phyloP scores from a whole-genome alignment of 2,113 vertebrate species.

The Scomber scombrus region DNA sequence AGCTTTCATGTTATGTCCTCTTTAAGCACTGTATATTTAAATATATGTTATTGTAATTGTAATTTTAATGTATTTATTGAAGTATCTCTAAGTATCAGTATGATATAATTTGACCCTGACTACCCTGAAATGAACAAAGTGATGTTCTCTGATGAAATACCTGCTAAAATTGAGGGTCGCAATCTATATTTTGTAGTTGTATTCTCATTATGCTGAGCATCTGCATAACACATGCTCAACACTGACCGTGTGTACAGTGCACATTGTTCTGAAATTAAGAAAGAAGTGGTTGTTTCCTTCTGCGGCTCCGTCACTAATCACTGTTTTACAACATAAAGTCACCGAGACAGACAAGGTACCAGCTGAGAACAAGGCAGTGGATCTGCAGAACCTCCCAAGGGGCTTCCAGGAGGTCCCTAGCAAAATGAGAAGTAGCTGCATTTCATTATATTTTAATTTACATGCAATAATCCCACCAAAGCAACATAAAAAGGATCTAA shows the following conservation, averaged over 20 bases:
- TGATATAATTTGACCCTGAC: not conserved
- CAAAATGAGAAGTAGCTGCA: conserved; percentile 46
- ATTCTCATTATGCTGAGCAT: not conserved
- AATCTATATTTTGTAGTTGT: too few relatives aligned
- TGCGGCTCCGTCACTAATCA: not conserved
- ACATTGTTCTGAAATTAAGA: not conserved
- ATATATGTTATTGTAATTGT: too few relatives aligned
- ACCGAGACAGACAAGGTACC: not conserved
- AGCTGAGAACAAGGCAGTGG: not conserved
- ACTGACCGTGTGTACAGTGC: not conserved
- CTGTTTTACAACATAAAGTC: not conserved
- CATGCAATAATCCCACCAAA: conserved; percentile 34
- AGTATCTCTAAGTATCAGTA: too few relatives aligned
- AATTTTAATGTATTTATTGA: too few relatives aligned
- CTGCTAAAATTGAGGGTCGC: not conserved
- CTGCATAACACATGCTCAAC: not conserved
- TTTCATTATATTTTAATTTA: conserved; percentile 61
- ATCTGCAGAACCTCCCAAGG: not conserved
- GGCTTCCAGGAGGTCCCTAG: conserved; percentile 17
- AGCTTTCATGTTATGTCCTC: too few relatives aligned
- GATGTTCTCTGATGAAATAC: not conserved
- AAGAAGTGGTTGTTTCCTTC: conserved; percentile 1
- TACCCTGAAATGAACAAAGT: not conserved
- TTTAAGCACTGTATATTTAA: too few relatives aligned
- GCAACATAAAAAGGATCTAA: conserved; percentile 47